phyloP scores from a whole-genome alignment of 1,140 invertebrate species.

The Drosophila baimaii region DNA sequence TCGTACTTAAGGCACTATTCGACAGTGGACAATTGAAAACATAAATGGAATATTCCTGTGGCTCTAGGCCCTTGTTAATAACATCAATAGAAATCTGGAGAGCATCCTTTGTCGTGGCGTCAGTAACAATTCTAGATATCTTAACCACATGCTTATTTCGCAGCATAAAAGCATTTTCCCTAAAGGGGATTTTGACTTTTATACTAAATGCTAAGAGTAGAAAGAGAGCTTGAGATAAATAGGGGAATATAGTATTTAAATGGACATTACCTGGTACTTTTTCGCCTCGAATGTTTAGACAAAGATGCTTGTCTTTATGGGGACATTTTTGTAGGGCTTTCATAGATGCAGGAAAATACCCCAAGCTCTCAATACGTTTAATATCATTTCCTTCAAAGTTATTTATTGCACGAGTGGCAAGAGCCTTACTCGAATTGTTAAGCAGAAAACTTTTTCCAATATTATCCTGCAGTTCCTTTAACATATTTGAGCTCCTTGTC shows the following conservation, averaged over 20 bases:
- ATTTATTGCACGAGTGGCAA: constrained; percentile 2
- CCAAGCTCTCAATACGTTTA: constrained; percentile 20
- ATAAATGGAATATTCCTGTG: constrained; percentile 47
- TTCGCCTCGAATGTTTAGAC: constrained; percentile 49
- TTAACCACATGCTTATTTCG: constrained; percentile 38
- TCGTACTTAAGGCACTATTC: constrained; percentile 4
- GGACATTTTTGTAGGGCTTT: constrained; percentile 34
- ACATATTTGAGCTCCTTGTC: neutral
- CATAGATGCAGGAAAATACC: constrained; percentile 13
- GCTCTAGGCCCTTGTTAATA: constrained; percentile 61
- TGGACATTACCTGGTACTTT: constrained; percentile 40
- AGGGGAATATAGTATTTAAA: too few relatives aligned
- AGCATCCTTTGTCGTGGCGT: constrained; percentile 69
- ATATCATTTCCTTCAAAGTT: neutral
- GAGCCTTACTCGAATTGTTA: neutral
- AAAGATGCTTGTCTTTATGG: constrained; percentile 33
- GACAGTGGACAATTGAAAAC: constrained; percentile 47
- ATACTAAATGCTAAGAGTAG: constrained; percentile 40
- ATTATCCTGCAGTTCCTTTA: constrained; percentile 1
- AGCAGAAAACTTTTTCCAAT: constrained; percentile 19
- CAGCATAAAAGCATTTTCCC: constrained; percentile 41
- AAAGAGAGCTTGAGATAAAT: neutral
- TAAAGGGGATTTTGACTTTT: constrained; percentile 64
- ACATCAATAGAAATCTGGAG: constrained; percentile 63
- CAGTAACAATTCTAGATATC: constrained; percentile 61